Evolutionary conservation across 2,113 vertebrate species (phyloP), one percentile per base, ranked within the genome.

Genomic region (Dryoscopus gambensis): DNA sequence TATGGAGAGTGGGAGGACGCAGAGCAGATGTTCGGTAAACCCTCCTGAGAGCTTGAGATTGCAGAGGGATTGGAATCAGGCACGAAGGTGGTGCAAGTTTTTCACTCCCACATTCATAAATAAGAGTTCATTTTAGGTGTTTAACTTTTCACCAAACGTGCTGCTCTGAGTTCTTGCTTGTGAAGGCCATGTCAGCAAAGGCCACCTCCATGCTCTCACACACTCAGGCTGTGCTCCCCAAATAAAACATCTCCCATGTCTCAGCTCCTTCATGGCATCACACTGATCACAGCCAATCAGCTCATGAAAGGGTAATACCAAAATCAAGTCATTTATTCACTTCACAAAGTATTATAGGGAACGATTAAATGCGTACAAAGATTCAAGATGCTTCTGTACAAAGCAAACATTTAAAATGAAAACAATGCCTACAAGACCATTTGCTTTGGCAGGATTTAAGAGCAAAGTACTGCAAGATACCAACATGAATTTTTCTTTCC

Each of bases 1-100:
- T 15, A 21, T 0, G 4, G 5, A 10, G 56, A 89, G 76, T 21
- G 27, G 84, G 81, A 89, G 37, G 8, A 59, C 0, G 0, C 27
- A 31, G 59, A 28, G 53, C 67, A 86, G 81, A 69, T 84, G 63
- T 71, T 75, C 49, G 33, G 13, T 7, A 31, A 93, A 78, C 6
- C 46, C 11, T 63, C 19, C 63, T 0, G 10, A 84, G 69, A 81
- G 69, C 60, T 27, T 59, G 37, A 16, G 52, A 57, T 1, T 22
- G 68, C 84, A 65, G 25, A 87, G 56, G 73, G 55, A 57, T 2
- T 63, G 52, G 40, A 70, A 57, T 14, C 47, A 25, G 17, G 73
- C 55, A 40, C 20, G 1, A 2, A 64, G 35, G 49, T 20, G 39
- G 9, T 69, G 6, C 33, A 50, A 8, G 22, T 18, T 73, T 18